Base-by-base conservation (phyloP, 37 sponge, comb jelly and placozoan species). In the Chondrilla cf. caribensis region DNA sequence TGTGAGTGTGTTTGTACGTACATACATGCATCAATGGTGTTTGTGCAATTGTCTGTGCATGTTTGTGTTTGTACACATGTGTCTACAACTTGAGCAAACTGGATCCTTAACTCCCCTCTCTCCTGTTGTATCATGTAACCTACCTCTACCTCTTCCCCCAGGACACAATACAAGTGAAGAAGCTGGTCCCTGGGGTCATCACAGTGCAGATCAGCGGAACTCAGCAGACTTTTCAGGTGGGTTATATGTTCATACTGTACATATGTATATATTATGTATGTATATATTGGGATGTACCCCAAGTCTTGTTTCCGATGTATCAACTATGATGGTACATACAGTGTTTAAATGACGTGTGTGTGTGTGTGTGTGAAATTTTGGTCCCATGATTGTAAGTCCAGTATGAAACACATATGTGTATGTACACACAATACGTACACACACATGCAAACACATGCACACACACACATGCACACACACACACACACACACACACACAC, bases 101-200 rank as follows among this genome's bases (percentile, higher is more conserved):
- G n/a, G n/a, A n/a, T n/a, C n/a, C n/a, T n/a, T n/a, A n/a, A n/a
- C n/a, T n/a, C n/a, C n/a, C n/a, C n/a, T n/a, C n/a, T n/a, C n/a
- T n/a, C n/a, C n/a, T n/a, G n/a, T n/a, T n/a, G n/a, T 1, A 8
- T 29, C 35, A 67, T 33, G 31, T 22, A 62, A 29, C 4, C 2
- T 33, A 33, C 35, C 33, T 1, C 2, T 33, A 17, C 29, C 0
- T 6, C 31, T 29, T 33, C 68, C 15, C 4, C 3, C 35, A 67
- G 68, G 68, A 67, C 35, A 33, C 35, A 28, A 67, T 67, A 33
- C 32, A 67, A 33, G 68, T 67, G 68, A 67, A 67, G 68, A 8
- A 33, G 68, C 29, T 67, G 1, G 28, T 67, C 68, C 68, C 68
- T 3, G 68, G 68, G 11, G 35, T 67, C 68, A 67, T 67, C 35